These are phyloP conservation scores for Lophius piscatorius DNA, from an alignment of 2,113 vertebrate species.

Conservation along the genomic window DNA sequence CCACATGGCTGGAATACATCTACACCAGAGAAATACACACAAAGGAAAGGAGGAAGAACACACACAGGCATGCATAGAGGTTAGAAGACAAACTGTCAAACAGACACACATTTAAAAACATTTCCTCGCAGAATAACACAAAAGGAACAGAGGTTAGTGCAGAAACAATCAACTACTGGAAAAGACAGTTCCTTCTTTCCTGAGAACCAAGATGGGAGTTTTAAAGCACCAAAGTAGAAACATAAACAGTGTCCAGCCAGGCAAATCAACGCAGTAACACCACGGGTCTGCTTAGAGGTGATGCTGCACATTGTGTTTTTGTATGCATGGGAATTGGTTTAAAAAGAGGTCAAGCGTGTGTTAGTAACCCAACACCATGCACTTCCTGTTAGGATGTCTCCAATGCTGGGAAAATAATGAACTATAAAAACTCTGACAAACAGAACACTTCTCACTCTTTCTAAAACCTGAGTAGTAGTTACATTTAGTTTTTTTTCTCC, in stretches of 20 bases:
- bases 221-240: slow-evolving; percentile 8
- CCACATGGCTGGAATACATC: slow-evolving; percentile 97
- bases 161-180: slow-evolving; percentile 30
- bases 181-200: neutral
- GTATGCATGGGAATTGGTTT: slow-evolving; percentile 8
- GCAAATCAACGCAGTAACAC: slow-evolving; percentile 38
- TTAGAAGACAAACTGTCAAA: too few species aligned
- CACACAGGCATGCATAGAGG: too few species aligned
- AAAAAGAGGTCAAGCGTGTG: slow-evolving; percentile 39
- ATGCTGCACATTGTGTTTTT: slow-evolving; percentile 19
- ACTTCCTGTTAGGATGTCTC: slow-evolving; percentile 31
- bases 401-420: slow-evolving; percentile 19
- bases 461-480: neutral
- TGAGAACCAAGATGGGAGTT: slow-evolving; percentile 11
- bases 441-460: slow-evolving; percentile 4
- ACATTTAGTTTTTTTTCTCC: slow-evolving; percentile 30
- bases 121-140: too few species aligned
- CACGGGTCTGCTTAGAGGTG: slow-evolving; percentile 19
- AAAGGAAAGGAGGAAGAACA: slow-evolving; percentile 23
- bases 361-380: slow-evolving; percentile 30
- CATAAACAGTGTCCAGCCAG: slow-evolving; percentile 26
- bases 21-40: slow-evolving; percentile 83
- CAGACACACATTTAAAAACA: too few species aligned
- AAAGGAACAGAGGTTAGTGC: slow-evolving; percentile 43
- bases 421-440: neutral